A percentile compares a stretch with the other conserved stretches of the same genome.
Conservation (phyloP, 2,113 vertebrate genomes). For the Cygnus buccinator region DNA sequence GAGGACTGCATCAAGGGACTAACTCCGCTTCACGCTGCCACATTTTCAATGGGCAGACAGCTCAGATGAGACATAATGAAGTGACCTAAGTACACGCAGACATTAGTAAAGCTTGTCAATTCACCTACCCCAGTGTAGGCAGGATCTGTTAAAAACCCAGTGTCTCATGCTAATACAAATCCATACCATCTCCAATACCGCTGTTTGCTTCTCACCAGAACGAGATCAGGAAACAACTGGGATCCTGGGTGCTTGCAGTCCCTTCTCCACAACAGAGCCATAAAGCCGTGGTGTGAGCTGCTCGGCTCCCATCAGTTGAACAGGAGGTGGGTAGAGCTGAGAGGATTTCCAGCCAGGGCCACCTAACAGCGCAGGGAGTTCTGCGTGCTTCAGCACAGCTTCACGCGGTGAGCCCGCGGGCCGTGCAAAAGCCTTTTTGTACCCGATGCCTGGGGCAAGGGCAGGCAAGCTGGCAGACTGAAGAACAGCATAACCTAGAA, state of each 20-base stretch:
- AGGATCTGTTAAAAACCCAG: background rate
- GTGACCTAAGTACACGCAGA: background rate
- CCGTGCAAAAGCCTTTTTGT: background rate
- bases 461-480: background rate
- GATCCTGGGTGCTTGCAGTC: background rate
- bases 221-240: background rate
- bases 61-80: background rate
- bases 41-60: background rate
- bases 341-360: background rate
- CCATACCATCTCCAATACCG: background rate
- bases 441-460: background rate
- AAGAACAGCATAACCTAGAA: background rate
- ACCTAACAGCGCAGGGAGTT: background rate
- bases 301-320: background rate
- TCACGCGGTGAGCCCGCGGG: background rate
- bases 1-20: background rate
- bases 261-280: background rate
- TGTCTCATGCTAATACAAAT: background rate
- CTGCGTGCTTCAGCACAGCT: background rate
- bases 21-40: background rate
- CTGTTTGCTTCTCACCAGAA: background rate
- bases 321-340: background rate
- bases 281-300: background rate
- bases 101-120: background rate
- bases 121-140: background rate